Base-by-base conservation (phyloP, 2,797 vertebrate genomes). In the Anabacerthia variegaticeps region DNA sequence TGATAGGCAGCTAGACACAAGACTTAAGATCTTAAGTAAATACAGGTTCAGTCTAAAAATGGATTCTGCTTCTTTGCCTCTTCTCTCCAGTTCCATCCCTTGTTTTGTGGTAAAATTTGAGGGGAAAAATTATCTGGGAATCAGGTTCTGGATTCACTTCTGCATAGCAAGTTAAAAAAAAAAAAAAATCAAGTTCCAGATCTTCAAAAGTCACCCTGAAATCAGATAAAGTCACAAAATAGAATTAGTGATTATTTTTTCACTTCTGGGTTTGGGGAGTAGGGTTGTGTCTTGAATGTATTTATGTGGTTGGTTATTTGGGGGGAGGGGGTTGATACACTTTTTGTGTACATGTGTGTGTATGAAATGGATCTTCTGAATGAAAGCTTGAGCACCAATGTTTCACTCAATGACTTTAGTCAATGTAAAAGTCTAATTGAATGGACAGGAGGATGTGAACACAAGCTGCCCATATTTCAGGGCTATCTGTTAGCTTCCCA, bases 241-340 rank as follows among this genome's bases (percentile, higher is more conserved):
- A 2, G 16, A 61, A 13, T 8, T 56, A 22, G 15, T 23, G 19
- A 30, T 17, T 23, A 9, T 7, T 65, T 76, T 78, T 88, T 66
- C 28, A 39, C 4, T 28, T 4, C 4, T 52, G 22, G 4, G 2
- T 27, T 80, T 41, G 6, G 9, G 5, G 4, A 1, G 2, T 3
- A 5, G 23, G 6, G 3, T 19, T 12, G 6, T 30, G 2, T n/a
- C 21, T 68, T 34, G 5, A 7, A 6, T 48, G 85, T 83, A 58
- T 32, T 17, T 2, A 2, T 21, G 27, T 55, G 2, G 2, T 54
- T 54, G 9, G 14, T 30, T 65, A 6, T 7, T 10, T 63, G 2
- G 1, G 12, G 3, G 0, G 43, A 15, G 43, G 19, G 43, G 19
- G 43, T 20, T 44, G 43, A 44, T 20, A 19, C 19, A 20, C 19